A percentile compares a stretch with the other conserved stretches of the same genome.
These are phyloP conservation scores for Sialia sialis DNA, from an alignment of 2,113 vertebrate species.

Conservation along the genomic window DNA sequence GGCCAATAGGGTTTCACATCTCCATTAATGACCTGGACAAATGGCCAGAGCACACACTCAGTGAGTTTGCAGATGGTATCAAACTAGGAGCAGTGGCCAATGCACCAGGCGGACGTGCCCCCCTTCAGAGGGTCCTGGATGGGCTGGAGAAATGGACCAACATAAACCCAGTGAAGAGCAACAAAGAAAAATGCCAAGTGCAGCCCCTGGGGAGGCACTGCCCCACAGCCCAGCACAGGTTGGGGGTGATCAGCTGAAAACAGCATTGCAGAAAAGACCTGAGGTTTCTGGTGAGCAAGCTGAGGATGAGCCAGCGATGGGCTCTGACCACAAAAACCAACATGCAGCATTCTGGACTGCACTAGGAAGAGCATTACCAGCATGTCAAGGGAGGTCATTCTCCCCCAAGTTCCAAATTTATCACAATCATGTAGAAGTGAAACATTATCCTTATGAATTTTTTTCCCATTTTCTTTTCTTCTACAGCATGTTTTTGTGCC, in stretches of 20 bases:
- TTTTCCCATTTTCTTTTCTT: background rate
- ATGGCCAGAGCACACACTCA: background rate
- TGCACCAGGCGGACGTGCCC: fast-evolving
- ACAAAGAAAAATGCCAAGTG: background rate
- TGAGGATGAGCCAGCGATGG: background rate
- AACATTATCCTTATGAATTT: background rate
- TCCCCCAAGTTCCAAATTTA: background rate
- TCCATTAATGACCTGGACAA: background rate
- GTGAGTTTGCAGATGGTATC: background rate
- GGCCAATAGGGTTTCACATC: background rate
- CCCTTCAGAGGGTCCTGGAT: background rate
- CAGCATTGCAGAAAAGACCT: background rate
- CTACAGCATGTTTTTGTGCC: background rate
- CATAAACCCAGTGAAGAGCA: background rate
- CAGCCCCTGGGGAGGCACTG: background rate
- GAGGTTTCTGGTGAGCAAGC: background rate
- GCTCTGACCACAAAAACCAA: fast-evolving
- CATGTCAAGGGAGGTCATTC: fast-evolving
- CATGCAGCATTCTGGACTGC: background rate
- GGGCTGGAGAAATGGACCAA: background rate
- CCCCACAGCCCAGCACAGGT: background rate
- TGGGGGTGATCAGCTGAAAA: background rate
- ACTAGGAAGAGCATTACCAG: background rate
- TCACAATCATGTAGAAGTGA: background rate
- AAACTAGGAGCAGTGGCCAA: background rate